Conservation (phyloP, 2,888 invertebrate genomes). For the Timema cristinae region DNA sequence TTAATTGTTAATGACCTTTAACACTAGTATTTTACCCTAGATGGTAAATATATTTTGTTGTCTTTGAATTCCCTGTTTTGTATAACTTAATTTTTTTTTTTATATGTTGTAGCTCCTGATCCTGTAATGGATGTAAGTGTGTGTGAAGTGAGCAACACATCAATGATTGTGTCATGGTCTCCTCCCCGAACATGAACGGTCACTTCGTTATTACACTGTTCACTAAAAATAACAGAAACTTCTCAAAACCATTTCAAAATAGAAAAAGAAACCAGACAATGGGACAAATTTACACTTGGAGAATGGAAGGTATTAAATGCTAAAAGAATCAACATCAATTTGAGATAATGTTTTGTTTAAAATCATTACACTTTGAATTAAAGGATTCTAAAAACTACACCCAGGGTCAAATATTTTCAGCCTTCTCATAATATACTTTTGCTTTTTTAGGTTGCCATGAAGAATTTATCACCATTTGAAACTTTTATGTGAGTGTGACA, state of each 20-base stretch:
- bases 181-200: conserved; percentile 71
- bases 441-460: conserved; percentile 30
- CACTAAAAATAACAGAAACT: conserved; percentile 42
- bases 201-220: conserved; percentile 64
- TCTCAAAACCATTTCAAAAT: no score
- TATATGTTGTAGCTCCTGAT: conserved; percentile 47
- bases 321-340: neutral
- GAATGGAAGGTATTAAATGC: no score
- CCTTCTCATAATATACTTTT: no score
- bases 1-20: no score
- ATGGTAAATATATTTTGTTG: no score
- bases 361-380: neutral
- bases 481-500: conserved; percentile 61
- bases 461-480: conserved; percentile 55
- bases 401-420: no score
- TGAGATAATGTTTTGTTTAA: conserved; percentile 7
- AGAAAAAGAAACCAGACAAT: no score
- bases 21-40: no score
- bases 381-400: no score
- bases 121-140: conserved; percentile 58
- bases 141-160: conserved; percentile 57
- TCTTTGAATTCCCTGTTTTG: no score
- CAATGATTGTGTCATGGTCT: conserved; percentile 62
- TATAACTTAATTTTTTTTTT: neutral
- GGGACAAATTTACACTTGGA: no score